phyloP scores from a whole-genome alignment of 1,140 invertebrate species.

The Hylyphantes graminicola region DNA sequence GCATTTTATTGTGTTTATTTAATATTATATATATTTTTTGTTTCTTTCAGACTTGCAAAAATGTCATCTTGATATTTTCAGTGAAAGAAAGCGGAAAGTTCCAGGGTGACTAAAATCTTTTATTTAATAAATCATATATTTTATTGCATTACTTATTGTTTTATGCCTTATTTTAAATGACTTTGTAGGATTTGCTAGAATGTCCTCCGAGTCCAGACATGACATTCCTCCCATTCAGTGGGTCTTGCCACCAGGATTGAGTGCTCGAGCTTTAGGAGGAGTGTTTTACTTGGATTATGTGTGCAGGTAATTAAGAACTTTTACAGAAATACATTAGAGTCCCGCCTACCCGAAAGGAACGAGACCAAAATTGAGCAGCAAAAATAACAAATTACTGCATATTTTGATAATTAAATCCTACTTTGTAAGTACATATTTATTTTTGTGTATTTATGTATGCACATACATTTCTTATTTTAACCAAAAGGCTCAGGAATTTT shows the following conservation, averaged over 20 bases:
- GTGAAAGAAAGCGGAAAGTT: constrained; percentile 96
- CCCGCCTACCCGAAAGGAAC: too few relatives aligned
- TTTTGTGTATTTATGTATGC: too few relatives aligned
- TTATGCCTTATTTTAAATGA: not conserved
- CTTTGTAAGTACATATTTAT: too few relatives aligned
- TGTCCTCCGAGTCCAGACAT: constrained; percentile 86
- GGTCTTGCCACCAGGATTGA: constrained; percentile 95
- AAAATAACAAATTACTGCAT: too few relatives aligned
- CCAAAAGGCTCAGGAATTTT: too few relatives aligned
- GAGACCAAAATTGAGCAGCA: too few relatives aligned
- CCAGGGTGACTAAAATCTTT: constrained; percentile 69
- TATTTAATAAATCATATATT: not conserved
- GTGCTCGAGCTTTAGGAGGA: constrained; percentile 90
- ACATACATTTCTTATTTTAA: too few relatives aligned
- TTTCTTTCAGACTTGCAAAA: constrained; percentile 78
- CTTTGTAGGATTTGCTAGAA: constrained; percentile 86
- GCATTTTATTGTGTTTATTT: not conserved
- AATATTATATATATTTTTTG: constrained; percentile 1
- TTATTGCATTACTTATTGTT: not conserved
- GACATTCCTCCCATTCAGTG: constrained; percentile 91
- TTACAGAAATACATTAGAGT: too few relatives aligned
- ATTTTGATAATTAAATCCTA: too few relatives aligned
- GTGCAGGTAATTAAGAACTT: constrained; percentile 71
- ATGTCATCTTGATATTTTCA: constrained; percentile 96
- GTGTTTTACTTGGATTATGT: constrained; percentile 98